phyloP scores from a whole-genome alignment of 2,113 vertebrate genomes.

The Thalassarche chlororhynchos region DNA sequence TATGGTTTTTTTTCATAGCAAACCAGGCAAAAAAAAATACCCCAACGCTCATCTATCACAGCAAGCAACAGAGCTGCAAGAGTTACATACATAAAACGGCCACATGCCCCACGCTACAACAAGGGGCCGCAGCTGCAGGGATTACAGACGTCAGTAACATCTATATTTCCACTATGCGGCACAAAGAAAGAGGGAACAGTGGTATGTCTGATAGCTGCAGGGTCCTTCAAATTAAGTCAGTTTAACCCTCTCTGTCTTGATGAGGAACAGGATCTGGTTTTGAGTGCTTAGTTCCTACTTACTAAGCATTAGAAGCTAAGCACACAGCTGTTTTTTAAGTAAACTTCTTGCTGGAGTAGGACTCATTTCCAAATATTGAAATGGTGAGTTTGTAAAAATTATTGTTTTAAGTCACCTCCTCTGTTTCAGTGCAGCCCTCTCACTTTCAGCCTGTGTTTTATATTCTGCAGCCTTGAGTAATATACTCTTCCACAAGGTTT shows the following conservation, averaged over 20 bases:
- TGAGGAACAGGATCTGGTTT: neutral
- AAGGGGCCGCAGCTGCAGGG: neutral
- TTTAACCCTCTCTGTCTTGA: slow-evolving; percentile 11
- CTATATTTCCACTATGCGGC: neutral
- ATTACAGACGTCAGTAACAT: neutral
- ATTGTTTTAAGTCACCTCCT: neutral
- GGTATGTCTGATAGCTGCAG: neutral
- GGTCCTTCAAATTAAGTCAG: neutral
- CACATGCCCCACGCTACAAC: neutral
- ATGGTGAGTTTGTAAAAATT: neutral
- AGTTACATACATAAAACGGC: neutral
- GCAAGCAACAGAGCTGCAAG: neutral
- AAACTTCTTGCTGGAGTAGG: neutral
- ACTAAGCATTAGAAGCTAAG: neutral
- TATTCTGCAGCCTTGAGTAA: neutral
- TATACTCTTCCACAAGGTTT: neutral
- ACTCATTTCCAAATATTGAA: neutral
- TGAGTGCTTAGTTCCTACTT: neutral
- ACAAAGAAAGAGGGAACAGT: neutral
- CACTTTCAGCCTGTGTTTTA: neutral
- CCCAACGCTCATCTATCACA: neutral
- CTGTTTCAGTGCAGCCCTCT: neutral
- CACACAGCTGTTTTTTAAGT: neutral
- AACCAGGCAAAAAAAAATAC: neutral
- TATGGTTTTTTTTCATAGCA: neutral